Evolutionary conservation across 2,797 vertebrate species (phyloP).

Genomic region (Eulemur mongoz): DNA sequence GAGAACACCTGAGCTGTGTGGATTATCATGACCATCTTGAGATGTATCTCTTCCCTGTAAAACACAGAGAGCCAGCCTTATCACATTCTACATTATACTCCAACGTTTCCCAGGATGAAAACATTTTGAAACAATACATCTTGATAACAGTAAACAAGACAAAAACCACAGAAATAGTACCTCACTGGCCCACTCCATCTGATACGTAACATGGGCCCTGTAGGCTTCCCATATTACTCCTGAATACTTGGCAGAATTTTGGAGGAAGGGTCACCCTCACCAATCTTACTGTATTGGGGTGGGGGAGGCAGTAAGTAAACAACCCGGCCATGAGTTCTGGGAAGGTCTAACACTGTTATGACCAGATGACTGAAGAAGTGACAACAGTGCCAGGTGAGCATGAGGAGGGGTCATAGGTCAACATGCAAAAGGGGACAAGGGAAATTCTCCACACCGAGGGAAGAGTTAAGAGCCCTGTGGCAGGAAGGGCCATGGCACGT

Average conservation of each 20-base stretch:
- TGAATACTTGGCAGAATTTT: not conserved
- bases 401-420: not conserved
- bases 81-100: not conserved
- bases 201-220: no score
- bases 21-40: not conserved
- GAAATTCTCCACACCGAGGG: not conserved
- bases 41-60: not conserved
- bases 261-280: not conserved
- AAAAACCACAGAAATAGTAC: not conserved
- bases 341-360: rapidly evolving
- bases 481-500: rapidly evolving
- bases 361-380: not conserved
- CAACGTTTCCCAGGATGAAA: not conserved
- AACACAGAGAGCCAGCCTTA: not conserved
- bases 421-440: not conserved
- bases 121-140: not conserved
- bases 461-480: not conserved
- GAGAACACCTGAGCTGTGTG: not conserved
- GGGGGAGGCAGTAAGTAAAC: not conserved
- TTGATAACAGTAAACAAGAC: not conserved
- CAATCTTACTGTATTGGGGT: rapidly evolving
- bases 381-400: not conserved
- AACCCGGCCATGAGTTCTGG: rapidly evolving
- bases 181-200: not conserved
- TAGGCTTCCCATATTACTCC: not conserved